Conservation (phyloP, 2,888 invertebrate genomes). For the Synergus itoensis region DNA sequence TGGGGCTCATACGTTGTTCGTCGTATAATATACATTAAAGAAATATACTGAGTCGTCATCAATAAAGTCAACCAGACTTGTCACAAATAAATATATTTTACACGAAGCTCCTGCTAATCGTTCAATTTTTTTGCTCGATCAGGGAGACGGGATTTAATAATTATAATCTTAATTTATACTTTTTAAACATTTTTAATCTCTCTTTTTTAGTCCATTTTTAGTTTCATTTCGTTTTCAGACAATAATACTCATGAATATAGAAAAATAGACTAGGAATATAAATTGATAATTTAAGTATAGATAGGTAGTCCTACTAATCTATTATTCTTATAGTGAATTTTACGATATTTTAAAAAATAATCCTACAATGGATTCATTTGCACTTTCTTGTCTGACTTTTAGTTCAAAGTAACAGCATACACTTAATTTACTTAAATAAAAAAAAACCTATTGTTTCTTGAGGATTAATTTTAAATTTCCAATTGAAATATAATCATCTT, state of each 20-base stretch:
- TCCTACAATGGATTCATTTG: background rate
- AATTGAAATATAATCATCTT: background rate
- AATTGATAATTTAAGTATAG: conserved; percentile 32
- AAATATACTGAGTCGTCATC: conserved; percentile 4
- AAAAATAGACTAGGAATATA: background rate
- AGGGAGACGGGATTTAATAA: background rate
- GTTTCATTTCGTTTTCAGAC: too few species aligned
- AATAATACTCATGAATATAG: background rate
- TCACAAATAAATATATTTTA: conserved; percentile 27
- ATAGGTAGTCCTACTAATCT: background rate
- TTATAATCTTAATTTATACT: background rate
- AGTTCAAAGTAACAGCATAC: background rate
- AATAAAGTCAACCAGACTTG: conserved; percentile 9
- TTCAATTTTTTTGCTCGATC: background rate
- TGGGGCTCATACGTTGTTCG: conserved; percentile 36
- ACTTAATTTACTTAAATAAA: background rate
- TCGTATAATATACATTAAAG: conserved; percentile 11
- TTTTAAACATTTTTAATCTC: background rate
- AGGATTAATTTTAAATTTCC: background rate
- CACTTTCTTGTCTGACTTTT: background rate
- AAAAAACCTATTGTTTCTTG: background rate
- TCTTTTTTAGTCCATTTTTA: background rate
- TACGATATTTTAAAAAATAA: background rate
- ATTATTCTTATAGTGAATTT: conserved; percentile 2
- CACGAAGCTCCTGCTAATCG: background rate